Evolutionary conservation across 2,113 vertebrate species (phyloP).

Genomic region (Nesogale talazaci): DNA sequence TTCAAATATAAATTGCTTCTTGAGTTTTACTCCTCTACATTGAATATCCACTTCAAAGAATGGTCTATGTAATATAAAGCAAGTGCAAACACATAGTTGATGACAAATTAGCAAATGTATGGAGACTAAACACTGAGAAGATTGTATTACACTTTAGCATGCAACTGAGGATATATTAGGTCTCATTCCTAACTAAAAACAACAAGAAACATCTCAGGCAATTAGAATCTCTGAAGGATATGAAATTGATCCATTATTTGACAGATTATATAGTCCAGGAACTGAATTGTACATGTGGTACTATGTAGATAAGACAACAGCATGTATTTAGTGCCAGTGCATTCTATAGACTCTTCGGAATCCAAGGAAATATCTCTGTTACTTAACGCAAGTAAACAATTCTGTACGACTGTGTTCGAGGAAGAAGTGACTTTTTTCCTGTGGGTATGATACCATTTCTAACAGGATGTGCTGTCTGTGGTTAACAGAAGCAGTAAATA

Average conservation of each 20-base stretch:
- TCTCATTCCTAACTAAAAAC: not conserved
- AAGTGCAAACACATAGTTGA: not conserved
- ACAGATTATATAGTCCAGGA: not conserved
- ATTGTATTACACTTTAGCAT: not conserved
- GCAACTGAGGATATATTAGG: not conserved
- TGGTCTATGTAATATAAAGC: not conserved
- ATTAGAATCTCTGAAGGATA: not conserved
- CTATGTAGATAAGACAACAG: not conserved
- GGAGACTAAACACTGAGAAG: not conserved
- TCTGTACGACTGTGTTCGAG: not conserved
- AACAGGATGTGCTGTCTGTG: not conserved
- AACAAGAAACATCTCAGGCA: not conserved
- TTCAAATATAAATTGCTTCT: not conserved
- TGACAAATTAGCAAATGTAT: not conserved
- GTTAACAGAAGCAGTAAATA: not conserved
- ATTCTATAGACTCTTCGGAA: not conserved
- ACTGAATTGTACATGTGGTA: not conserved
- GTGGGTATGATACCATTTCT: not conserved
- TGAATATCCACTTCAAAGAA: not conserved
- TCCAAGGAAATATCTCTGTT: not conserved
- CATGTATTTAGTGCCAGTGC: not conserved
- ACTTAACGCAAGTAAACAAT: not conserved
- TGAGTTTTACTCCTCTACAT: not conserved
- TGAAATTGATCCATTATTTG: not conserved
- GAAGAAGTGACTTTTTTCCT: not conserved